phyloP scores from a whole-genome alignment of 1,140 invertebrate genomes.

The Trissolcus basalis region DNA sequence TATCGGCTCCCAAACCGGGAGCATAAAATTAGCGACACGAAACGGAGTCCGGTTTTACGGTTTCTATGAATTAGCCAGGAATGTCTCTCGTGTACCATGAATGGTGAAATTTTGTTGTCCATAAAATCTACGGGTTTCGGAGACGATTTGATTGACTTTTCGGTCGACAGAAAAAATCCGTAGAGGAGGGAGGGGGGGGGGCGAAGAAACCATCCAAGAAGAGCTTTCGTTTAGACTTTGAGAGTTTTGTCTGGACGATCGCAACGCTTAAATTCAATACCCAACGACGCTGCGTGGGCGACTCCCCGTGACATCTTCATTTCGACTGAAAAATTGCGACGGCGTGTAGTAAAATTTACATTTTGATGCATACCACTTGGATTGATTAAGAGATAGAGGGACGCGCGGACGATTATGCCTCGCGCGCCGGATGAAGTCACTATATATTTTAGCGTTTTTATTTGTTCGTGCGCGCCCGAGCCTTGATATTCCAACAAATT shows the following conservation, averaged over 20 bases:
- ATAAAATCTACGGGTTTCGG: slow-evolving; percentile 10
- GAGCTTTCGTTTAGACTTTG: too few relatives aligned
- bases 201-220: slow-evolving; percentile 20
- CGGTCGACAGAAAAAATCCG: too few relatives aligned
- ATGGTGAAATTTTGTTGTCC: too few relatives aligned
- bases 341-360: slow-evolving; percentile 13
- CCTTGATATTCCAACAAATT: slow-evolving; percentile 25
- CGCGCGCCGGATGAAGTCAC: slow-evolving; percentile 23
- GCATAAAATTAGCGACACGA: slow-evolving; percentile 3
- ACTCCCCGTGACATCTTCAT: slow-evolving; percentile 24
- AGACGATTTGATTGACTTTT: slow-evolving; percentile 13
- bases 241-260: too few relatives aligned
- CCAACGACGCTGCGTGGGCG: slow-evolving; percentile 12
- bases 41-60: slow-evolving; percentile 13
- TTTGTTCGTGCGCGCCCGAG: not conserved
- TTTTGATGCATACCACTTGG: slow-evolving; percentile 16
- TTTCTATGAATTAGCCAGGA: slow-evolving; percentile 12
- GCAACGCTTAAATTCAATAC: slow-evolving; percentile 31
- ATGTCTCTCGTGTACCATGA: slow-evolving; percentile 6
- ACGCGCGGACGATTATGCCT: too few relatives aligned
- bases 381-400: slow-evolving; percentile 26
- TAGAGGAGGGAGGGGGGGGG: not conserved
- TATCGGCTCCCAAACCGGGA: not conserved
- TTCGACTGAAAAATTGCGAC: not conserved
- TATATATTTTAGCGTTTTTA: slow-evolving; percentile 13